phyloP scores from a whole-genome alignment of 2,113 vertebrate species.

The Lathamus discolor region DNA sequence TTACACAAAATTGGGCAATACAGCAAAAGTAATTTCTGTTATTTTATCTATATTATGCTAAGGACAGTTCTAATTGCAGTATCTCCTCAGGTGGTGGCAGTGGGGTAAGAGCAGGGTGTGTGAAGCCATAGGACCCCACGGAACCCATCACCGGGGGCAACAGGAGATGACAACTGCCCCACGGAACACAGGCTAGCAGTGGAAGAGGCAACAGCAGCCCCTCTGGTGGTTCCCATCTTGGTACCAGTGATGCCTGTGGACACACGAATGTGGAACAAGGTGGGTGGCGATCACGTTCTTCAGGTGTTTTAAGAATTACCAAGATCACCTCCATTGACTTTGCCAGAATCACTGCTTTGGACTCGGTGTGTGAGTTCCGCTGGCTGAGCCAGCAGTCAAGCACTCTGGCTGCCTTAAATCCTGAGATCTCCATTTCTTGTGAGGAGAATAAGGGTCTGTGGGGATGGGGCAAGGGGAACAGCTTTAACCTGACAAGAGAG shows the following conservation, averaged over 20 bases:
- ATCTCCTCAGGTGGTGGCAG: not conserved
- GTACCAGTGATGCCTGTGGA: not conserved
- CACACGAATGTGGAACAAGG: not conserved
- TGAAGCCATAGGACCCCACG: not conserved
- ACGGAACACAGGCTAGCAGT: not conserved
- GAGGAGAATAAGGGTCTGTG: not conserved
- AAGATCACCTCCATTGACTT: not conserved
- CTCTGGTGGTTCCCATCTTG: not conserved
- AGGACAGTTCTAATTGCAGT: not conserved
- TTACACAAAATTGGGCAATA: not conserved
- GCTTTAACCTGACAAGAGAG: not conserved
- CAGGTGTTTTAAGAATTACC: not conserved
- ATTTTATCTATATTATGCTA: not conserved
- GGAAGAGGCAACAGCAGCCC: not conserved
- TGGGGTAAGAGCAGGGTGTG: not conserved
- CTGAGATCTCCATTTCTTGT: not conserved
- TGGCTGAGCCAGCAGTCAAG: not conserved
- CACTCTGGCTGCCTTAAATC: not conserved
- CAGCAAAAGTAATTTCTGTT: not conserved
- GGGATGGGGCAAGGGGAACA: not conserved
- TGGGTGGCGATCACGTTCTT: not conserved
- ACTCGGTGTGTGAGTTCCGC: not conserved
- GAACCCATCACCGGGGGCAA: not conserved
- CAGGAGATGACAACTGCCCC: not conserved
- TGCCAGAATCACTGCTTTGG: not conserved